phyloP scores from a whole-genome alignment of 2,888 invertebrate species.

The Lucinisca nassula region DNA sequence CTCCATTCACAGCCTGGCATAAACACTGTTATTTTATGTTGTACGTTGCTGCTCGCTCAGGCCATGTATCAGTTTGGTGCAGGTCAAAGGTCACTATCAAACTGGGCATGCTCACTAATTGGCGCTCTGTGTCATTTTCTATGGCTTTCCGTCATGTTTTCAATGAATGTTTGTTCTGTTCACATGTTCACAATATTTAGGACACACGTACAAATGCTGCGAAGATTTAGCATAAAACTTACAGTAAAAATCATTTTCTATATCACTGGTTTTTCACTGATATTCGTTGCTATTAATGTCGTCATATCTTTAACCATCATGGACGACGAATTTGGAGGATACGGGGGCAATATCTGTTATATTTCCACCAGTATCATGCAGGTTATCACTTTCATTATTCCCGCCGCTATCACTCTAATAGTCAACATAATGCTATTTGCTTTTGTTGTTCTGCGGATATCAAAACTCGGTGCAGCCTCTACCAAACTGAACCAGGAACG shows the following conservation, averaged over 20 bases:
- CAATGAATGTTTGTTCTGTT: conserved; percentile 54
- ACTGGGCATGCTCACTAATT: conserved; percentile 24
- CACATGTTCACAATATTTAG: conserved; percentile 52
- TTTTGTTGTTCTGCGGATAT: conserved; percentile 37
- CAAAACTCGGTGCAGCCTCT: not conserved
- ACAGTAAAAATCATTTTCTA: conserved; percentile 32
- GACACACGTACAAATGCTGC: not conserved
- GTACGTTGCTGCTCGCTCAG: conserved; percentile 41
- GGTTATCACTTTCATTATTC: conserved; percentile 36
- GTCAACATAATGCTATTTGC: conserved; percentile 38
- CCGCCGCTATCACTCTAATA: conserved; percentile 20
- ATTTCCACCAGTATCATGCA: conserved; percentile 44
- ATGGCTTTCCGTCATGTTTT: conserved; percentile 51
- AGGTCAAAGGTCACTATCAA: conserved; percentile 13
- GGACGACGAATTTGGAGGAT: conserved; percentile 27
- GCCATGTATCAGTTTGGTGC: conserved; percentile 46
- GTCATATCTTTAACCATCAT: not conserved
- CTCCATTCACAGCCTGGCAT: conserved; percentile 56
- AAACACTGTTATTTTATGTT: conserved; percentile 45
- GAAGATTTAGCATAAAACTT: not conserved
- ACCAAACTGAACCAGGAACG: not conserved
- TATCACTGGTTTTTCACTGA: conserved; percentile 5
- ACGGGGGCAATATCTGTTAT: conserved; percentile 48
- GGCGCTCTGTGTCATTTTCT: conserved; percentile 53
- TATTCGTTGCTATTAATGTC: conserved; percentile 41